Conservation (phyloP, 2,888 invertebrate species). For the Venusia cambrica region DNA sequence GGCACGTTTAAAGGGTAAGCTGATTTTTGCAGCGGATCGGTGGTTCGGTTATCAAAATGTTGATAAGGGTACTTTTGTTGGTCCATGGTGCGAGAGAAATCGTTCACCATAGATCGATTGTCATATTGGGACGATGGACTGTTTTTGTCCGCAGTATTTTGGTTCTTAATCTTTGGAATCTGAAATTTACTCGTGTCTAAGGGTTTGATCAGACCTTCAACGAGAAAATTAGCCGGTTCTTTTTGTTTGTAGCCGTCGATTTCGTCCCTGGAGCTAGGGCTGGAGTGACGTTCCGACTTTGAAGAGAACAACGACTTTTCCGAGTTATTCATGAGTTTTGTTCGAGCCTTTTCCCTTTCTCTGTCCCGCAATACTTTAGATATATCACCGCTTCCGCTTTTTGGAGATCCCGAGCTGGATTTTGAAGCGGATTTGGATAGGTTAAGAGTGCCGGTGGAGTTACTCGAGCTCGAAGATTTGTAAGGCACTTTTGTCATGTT, state of each 20-base stretch:
- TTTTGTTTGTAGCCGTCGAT: constrained; percentile 84
- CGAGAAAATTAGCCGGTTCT: constrained; percentile 82
- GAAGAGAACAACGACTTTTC: constrained; percentile 86
- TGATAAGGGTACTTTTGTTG: constrained; percentile 70
- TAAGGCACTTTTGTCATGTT: constrained; percentile 72
- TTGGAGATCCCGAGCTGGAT: constrained; percentile 82
- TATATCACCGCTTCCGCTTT: constrained; percentile 81
- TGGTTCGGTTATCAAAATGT: constrained; percentile 64
- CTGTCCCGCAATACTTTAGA: constrained; percentile 80
- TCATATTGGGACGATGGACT: constrained; percentile 66
- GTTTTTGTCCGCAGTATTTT: constrained; percentile 71
- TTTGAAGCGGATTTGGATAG: constrained; percentile 72
- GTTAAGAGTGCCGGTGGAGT: constrained; percentile 66
- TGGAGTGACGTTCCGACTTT: constrained; percentile 84
- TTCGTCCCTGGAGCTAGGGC: constrained; percentile 84
- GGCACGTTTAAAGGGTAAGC: constrained; percentile 71
- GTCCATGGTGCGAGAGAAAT: constrained; percentile 65
- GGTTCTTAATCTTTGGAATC: constrained; percentile 88
- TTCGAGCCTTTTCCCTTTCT: constrained; percentile 81
- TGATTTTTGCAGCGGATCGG: constrained; percentile 65
- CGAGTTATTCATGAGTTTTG: constrained; percentile 79
- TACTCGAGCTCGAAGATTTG: constrained; percentile 64
- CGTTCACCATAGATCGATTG: constrained; percentile 67
- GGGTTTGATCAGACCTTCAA: constrained; percentile 89
- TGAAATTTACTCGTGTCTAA: constrained; percentile 91